Conservation (phyloP, 2,888 invertebrate genomes). For the Sarcophaga variegata region DNA sequence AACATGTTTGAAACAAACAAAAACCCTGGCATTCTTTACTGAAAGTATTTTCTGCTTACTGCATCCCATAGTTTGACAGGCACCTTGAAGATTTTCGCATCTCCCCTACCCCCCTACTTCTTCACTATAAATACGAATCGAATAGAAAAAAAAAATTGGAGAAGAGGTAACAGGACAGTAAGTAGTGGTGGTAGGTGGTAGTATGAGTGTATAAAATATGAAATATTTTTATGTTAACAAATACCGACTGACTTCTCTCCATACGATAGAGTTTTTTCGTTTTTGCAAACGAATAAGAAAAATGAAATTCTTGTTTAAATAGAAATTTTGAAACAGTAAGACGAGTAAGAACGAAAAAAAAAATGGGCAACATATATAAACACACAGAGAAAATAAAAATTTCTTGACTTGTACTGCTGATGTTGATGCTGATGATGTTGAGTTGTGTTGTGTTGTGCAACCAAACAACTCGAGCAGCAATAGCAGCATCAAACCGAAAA, state of each 20-base stretch:
- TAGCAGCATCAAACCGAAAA: background rate
- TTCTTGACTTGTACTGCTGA: slow-evolving; percentile 23
- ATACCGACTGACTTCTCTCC: slow-evolving; percentile 41
- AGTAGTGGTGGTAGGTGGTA: background rate
- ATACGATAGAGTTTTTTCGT: slow-evolving; percentile 17
- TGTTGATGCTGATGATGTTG: background rate
- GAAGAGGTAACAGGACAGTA: slow-evolving; percentile 1
- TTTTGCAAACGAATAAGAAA: slow-evolving; percentile 32
- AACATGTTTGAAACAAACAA: background rate
- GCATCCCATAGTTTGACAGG: background rate
- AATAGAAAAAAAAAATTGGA: background rate
- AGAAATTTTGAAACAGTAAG: background rate
- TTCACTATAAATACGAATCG: background rate
- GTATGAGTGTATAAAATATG: slow-evolving; percentile 54
- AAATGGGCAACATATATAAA: slow-evolving; percentile 36
- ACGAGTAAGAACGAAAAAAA: slow-evolving; percentile 11
- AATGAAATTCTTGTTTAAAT: slow-evolving; percentile 43
- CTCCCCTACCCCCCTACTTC: background rate
- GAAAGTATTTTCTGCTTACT: background rate
- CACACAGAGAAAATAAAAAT: slow-evolving; percentile 47
- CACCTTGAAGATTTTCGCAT: background rate
- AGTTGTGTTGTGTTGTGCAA: slow-evolving; percentile 20
- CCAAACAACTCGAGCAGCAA: slow-evolving; percentile 42
- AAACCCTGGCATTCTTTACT: background rate
- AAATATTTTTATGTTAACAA: slow-evolving; percentile 67